phyloP scores from a whole-genome alignment of 2,797 vertebrate species.

The Coreius guichenoti region DNA sequence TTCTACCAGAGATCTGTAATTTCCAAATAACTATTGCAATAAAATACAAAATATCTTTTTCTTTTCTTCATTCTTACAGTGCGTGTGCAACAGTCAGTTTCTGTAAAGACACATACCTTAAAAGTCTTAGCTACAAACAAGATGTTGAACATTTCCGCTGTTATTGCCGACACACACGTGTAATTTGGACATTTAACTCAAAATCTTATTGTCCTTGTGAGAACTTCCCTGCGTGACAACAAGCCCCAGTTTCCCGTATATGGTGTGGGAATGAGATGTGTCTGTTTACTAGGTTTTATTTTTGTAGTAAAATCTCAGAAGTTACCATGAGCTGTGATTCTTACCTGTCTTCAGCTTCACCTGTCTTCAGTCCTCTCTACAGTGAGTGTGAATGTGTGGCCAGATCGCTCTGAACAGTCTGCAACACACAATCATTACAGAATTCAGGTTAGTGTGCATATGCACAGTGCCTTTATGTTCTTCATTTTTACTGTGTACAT shows the following conservation, averaged over 20 bases:
- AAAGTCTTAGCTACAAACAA: background rate
- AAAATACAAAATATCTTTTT: background rate
- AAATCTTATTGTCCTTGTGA: background rate
- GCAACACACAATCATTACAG: conserved; percentile 46
- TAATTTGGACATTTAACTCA: background rate
- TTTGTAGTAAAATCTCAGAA: conserved; percentile 26
- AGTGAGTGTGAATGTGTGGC: conserved; percentile 26
- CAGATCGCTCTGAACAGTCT: conserved; percentile 35
- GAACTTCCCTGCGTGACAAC: background rate
- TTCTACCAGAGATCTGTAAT: background rate
- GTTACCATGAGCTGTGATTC: background rate
- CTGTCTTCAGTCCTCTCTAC: conserved; percentile 54
- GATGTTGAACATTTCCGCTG: background rate
- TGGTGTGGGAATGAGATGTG: background rate
- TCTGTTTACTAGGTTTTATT: background rate
- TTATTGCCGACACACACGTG: no score
- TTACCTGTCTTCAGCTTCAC: conserved; percentile 62
- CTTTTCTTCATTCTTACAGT: background rate
- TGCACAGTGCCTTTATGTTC: background rate
- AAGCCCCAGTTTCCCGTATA: background rate
- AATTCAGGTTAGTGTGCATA: conserved; percentile 27
- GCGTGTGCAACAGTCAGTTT: background rate
- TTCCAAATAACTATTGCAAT: conserved; percentile 2
- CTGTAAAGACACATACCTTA: background rate
- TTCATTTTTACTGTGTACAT: background rate